phyloP scores from a whole-genome alignment of 1,140 invertebrate genomes.

The Pogonognathellus flavescens region DNA sequence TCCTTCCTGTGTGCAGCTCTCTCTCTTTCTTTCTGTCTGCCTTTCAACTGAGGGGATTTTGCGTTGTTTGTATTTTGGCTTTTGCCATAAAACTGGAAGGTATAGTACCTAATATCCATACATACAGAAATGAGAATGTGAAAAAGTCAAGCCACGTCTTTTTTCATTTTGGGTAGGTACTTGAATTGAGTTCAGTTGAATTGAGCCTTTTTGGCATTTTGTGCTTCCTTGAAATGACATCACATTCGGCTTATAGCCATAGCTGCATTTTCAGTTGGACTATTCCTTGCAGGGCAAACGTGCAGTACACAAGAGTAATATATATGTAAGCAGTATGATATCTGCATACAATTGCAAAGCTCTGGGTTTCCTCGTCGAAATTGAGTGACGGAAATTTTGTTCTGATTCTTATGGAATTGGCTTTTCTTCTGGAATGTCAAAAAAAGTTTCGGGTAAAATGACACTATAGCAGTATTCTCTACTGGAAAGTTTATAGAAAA shows the following conservation, averaged over 20 bases:
- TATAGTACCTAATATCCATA: no score
- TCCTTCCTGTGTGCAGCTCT: conserved; percentile 27
- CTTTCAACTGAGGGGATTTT: neutral
- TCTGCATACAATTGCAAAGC: neutral
- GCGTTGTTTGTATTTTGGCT: conserved; percentile 45
- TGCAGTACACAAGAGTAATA: no score
- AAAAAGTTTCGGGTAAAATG: neutral
- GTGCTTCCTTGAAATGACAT: conserved; percentile 35
- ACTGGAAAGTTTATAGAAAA: no score
- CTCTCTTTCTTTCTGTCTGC: neutral
- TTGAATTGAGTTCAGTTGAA: neutral
- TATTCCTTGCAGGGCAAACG: no score
- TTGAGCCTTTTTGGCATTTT: conserved; percentile 29
- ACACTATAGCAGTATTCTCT: no score
- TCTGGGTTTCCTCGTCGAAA: neutral
- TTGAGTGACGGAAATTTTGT: neutral
- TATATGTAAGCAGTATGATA: no score
- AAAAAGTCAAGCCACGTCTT: conserved; percentile 16
- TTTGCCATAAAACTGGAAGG: conserved; percentile 8
- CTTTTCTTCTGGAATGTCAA: neutral
- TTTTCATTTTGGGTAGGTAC: neutral
- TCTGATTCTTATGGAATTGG: conserved; percentile 1
- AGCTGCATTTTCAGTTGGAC: no score
- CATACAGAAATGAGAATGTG: neutral
- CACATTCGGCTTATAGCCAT: neutral